A percentile compares a stretch with the other conserved stretches of the same genome.
phyloP scores from a whole-genome alignment of 2,113 vertebrate species.

The Hoplias malabaricus region DNA sequence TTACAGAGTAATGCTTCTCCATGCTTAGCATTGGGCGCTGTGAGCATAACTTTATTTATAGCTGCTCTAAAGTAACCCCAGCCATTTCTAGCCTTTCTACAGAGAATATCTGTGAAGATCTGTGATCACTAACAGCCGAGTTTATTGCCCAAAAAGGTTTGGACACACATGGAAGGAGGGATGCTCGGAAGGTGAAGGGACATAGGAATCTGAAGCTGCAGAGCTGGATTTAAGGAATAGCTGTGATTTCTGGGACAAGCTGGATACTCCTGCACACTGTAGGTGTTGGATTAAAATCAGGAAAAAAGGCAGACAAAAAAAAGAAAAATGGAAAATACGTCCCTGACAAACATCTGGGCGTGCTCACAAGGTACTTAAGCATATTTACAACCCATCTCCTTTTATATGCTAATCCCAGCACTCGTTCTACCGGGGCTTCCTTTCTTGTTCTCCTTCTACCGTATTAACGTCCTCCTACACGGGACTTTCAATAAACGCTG shows the following conservation, averaged over 20 bases:
- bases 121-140: too few species aligned
- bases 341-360: neutral
- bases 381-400: neutral
- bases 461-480: constrained; percentile 11
- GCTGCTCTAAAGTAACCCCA: too few species aligned
- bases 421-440: neutral
- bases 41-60: too few species aligned
- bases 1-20: too few species aligned
- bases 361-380: neutral
- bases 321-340: neutral
- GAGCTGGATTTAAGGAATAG: neutral
- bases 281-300: neutral
- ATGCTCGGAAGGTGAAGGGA: too few species aligned
- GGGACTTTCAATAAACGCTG: constrained; percentile 14
- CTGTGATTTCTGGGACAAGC: neutral
- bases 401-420: neutral
- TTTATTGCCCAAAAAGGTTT: too few species aligned
- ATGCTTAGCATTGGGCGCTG: too few species aligned
- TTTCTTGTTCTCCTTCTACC: neutral
- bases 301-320: too few species aligned
- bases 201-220: too few species aligned
- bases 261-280: too few species aligned
- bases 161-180: neutral
- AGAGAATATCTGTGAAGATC: too few species aligned
- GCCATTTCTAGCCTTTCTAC: too few species aligned